Percentiles rank a stretch among this genome's conserved stretches.
Conservation (phyloP, 1,140 invertebrate genomes). For the Ctenoplectra terminalis region DNA sequence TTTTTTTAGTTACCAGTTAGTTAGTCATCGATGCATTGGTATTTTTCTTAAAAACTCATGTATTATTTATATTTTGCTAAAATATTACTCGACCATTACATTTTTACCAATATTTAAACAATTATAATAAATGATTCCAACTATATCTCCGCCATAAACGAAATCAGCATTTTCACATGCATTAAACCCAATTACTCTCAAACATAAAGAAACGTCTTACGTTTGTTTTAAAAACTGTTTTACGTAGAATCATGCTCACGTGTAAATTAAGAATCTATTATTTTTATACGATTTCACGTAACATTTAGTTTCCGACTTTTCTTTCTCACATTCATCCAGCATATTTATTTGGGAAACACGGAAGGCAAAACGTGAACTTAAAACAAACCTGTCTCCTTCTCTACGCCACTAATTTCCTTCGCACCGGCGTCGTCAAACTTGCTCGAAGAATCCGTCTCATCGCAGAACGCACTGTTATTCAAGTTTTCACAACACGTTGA, state of each 20-base stretch:
- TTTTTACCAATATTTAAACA: too few relatives aligned
- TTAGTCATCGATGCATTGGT: too few relatives aligned
- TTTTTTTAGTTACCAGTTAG: too few relatives aligned
- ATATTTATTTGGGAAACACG: not conserved
- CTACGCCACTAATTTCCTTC: conserved; percentile 8
- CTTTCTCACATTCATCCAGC: not conserved
- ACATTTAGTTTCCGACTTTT: not conserved
- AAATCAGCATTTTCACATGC: too few relatives aligned
- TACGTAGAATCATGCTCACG: not conserved
- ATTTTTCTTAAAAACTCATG: too few relatives aligned
- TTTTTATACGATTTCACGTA: not conserved
- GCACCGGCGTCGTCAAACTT: not conserved
- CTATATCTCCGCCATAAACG: too few relatives aligned
- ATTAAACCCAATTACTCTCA: too few relatives aligned
- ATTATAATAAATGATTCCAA: too few relatives aligned
- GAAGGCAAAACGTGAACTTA: not conserved
- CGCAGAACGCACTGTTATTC: conserved; percentile 29
- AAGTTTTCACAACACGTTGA: conserved; percentile 44
- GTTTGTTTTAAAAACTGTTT: not conserved
- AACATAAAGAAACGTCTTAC: not conserved
- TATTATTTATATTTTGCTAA: too few relatives aligned
- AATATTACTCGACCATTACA: too few relatives aligned
- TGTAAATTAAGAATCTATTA: not conserved
- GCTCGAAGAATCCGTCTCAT: conserved; percentile 4
- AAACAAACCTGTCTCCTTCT: conserved; percentile 36